phyloP scores from a whole-genome alignment of 2,888 invertebrate species.

The Sericinus montela region DNA sequence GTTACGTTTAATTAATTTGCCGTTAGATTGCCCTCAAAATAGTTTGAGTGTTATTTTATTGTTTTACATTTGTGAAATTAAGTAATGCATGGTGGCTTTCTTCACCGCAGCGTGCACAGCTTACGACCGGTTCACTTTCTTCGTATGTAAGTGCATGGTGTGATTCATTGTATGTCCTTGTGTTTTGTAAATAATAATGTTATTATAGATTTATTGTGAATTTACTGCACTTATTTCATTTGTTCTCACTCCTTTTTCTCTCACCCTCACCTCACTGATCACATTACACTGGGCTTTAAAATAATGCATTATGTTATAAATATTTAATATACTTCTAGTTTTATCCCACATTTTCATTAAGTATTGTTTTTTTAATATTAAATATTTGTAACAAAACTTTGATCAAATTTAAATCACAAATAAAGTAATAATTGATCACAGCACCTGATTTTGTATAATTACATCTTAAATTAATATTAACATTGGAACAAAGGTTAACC shows the following conservation, averaged over 20 bases:
- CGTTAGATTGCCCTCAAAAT: slow-evolving; percentile 10
- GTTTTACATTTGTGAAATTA: slow-evolving; percentile 18
- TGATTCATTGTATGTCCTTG: slow-evolving; percentile 65
- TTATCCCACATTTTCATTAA: not conserved
- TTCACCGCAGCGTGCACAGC: slow-evolving; percentile 69
- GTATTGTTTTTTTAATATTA: not conserved
- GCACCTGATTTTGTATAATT: not conserved
- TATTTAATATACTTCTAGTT: not conserved
- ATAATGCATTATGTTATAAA: slow-evolving; percentile 34
- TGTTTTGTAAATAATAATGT: slow-evolving; percentile 75
- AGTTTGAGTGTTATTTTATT: slow-evolving; percentile 7
- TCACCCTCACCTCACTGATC: slow-evolving; percentile 55
- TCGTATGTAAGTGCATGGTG: slow-evolving; percentile 77
- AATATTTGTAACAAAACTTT: slow-evolving; percentile 15
- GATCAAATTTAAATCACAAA: slow-evolving; percentile 4
- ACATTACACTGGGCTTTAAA: slow-evolving; percentile 33
- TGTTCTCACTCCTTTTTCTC: slow-evolving; percentile 55
- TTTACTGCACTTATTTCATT: slow-evolving; percentile 75
- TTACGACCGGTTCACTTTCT: slow-evolving; percentile 58
- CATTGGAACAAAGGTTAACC: slow-evolving; percentile 2
- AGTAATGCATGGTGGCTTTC: slow-evolving; percentile 59
- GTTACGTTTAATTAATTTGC: slow-evolving; percentile 17
- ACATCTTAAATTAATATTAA: slow-evolving; percentile 1
- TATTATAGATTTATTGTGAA: slow-evolving; percentile 71
- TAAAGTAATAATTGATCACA: not conserved